Percentiles rank a stretch among this genome's conserved stretches.
Evolutionary conservation across 2,888 invertebrate species (phyloP).

Genomic region (Sarcophaga caerulescens): DNA sequence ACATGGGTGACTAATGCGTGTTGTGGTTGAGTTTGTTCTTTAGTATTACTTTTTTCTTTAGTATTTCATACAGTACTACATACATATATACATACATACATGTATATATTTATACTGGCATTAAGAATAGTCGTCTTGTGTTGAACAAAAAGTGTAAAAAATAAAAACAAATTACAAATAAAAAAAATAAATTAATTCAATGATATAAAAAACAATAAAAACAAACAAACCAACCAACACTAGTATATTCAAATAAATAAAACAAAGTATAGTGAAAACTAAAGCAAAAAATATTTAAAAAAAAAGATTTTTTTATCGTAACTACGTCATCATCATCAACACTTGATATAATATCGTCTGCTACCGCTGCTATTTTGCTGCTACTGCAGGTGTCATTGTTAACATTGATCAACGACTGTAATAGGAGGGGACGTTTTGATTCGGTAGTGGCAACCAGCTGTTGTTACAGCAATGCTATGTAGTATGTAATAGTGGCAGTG

Average conservation of each 20-base stretch:
- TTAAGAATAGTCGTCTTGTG: conserved; percentile 28
- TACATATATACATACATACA: not conserved
- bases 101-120: conserved; percentile 25
- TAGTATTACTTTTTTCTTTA: conserved; percentile 2
- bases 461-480: not conserved
- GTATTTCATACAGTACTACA: not conserved
- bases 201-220: conserved; percentile 7
- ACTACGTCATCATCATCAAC: conserved; percentile 29
- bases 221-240: not conserved
- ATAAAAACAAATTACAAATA: conserved; percentile 5
- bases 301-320: conserved; percentile 11
- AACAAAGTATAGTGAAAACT: not conserved
- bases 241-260: conserved; percentile 19
- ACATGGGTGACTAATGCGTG: conserved; percentile 51
- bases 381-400: not conserved
- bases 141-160: conserved; percentile 23
- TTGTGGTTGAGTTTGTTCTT: conserved; percentile 41
- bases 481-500: not conserved
- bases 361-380: not conserved
- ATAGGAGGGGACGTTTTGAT: not conserved
- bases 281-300: conserved; percentile 5
- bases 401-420: conserved; percentile 5
- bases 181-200: conserved; percentile 21
- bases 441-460: not conserved
- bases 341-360: not conserved